Percentiles rank a stretch among this genome's conserved stretches.
phyloP scores from a whole-genome alignment of 1,140 invertebrate species.

The Drosophila parabipectinata region DNA sequence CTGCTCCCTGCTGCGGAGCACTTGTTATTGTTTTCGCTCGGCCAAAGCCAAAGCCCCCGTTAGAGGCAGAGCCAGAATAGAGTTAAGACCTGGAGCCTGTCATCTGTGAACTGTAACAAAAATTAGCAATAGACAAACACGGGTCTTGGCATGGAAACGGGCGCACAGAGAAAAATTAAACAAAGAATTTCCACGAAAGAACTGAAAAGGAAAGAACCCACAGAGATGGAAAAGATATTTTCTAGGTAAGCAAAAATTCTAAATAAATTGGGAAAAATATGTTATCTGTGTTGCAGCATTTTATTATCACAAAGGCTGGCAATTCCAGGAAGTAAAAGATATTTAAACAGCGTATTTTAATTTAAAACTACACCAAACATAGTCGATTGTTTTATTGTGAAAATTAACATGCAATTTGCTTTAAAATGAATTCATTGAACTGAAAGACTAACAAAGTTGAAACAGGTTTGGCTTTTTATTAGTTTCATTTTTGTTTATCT shows the following conservation, averaged over 20 bases:
- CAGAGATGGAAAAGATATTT: neutral
- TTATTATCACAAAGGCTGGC: neutral
- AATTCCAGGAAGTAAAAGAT: neutral
- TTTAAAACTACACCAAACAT: neutral
- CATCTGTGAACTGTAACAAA: conserved; percentile 67
- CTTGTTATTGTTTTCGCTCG: conserved; percentile 69
- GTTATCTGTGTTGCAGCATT: neutral
- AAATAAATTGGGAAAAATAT: too few species aligned
- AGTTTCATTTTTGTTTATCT: neutral
- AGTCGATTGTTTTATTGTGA: neutral
- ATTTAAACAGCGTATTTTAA: neutral
- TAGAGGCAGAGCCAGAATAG: conserved; percentile 1
- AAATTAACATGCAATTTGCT: neutral
- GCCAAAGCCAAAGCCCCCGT: conserved; percentile 57
- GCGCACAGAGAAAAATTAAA: conserved; percentile 16
- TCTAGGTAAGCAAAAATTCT: neutral
- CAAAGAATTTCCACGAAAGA: neutral
- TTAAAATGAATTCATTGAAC: neutral
- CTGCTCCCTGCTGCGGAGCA: conserved; percentile 30
- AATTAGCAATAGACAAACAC: conserved; percentile 53
- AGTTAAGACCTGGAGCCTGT: conserved; percentile 28
- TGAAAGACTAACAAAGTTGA: neutral
- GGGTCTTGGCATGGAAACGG: conserved; percentile 13
- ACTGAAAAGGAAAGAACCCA: neutral
- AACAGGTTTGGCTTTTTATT: neutral